These are phyloP conservation scores for Drosophila anceps DNA, from an alignment of 2,888 invertebrate species.

Conservation along the genomic window DNA sequence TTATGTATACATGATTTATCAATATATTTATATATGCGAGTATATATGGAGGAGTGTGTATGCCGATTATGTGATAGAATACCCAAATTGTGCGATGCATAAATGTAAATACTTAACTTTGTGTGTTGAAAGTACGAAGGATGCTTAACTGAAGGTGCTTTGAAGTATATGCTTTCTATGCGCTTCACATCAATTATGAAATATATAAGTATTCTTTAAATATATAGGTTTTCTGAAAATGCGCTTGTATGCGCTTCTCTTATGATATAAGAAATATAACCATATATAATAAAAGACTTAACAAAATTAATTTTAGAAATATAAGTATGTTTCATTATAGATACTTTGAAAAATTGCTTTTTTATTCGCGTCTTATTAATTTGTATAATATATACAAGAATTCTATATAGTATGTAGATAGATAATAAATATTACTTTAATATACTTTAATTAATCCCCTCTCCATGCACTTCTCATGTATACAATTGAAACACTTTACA, in stretches of 20 bases:
- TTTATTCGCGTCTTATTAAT: too few species aligned
- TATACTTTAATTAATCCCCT: neutral
- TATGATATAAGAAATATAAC: neutral
- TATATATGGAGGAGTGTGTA: neutral
- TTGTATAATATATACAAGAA: too few species aligned
- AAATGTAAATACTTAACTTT: slow-evolving; percentile 1
- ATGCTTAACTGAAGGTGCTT: neutral
- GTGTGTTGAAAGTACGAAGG: neutral
- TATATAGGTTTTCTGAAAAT: neutral
- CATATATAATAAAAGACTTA: neutral
- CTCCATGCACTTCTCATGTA: neutral
- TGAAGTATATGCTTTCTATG: neutral
- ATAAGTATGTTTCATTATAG: neutral
- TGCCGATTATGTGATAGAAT: neutral
- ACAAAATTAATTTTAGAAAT: neutral
- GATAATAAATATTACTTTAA: too few species aligned
- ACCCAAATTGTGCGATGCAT: neutral
- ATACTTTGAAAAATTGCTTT: neutral
- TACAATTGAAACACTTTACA: neutral
- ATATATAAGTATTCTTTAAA: neutral
- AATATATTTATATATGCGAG: slow-evolving; percentile 1
- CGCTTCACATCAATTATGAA: neutral
- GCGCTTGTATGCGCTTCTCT: too few species aligned
- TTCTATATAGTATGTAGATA: neutral
- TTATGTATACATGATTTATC: slow-evolving; percentile 10